These are phyloP conservation scores for Plagodis dolabraria DNA, from an alignment of 2,888 invertebrate genomes.

Conservation along the genomic window DNA sequence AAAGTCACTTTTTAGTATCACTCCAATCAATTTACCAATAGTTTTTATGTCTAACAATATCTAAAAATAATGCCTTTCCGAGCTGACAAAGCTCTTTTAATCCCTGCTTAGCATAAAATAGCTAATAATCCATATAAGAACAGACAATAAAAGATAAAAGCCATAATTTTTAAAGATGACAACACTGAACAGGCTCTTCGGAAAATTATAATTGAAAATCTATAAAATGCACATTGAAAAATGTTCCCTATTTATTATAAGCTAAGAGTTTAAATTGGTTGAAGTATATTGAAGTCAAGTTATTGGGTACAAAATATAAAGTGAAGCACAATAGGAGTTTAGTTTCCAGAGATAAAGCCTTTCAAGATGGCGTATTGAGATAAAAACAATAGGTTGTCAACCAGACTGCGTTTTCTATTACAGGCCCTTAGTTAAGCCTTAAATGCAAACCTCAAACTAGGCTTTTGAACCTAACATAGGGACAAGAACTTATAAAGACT, in stretches of 20 bases:
- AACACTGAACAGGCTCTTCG: conserved; percentile 15
- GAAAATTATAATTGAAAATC: conserved; percentile 27
- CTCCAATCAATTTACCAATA: conserved; percentile 20
- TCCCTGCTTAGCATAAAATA: conserved; percentile 17
- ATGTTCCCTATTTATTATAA: not conserved
- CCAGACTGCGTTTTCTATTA: conserved; percentile 9
- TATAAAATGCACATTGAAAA: conserved; percentile 5
- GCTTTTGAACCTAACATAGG: too few species aligned
- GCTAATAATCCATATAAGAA: conserved; percentile 15
- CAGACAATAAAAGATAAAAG: conserved; percentile 18
- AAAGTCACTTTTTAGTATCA: conserved; percentile 9
- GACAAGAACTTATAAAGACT: not conserved
- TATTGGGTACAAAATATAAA: conserved; percentile 49
- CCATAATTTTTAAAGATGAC: conserved; percentile 11
- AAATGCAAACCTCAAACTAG: too few species aligned
- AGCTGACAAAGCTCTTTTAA: conserved; percentile 15
- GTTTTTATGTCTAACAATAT: conserved; percentile 15
- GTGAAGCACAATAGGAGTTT: conserved; percentile 51
- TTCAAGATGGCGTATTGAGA: conserved; percentile 41
- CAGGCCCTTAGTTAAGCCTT: conserved; percentile 4
- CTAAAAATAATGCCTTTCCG: conserved; percentile 15
- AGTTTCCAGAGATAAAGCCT: conserved; percentile 44
- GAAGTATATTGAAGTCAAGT: conserved; percentile 11
- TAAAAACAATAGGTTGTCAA: conserved; percentile 26
- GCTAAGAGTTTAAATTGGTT: conserved; percentile 6